Evolutionary conservation across 2,797 vertebrate species (phyloP).

Genomic region (Liparis tanakae): DNA sequence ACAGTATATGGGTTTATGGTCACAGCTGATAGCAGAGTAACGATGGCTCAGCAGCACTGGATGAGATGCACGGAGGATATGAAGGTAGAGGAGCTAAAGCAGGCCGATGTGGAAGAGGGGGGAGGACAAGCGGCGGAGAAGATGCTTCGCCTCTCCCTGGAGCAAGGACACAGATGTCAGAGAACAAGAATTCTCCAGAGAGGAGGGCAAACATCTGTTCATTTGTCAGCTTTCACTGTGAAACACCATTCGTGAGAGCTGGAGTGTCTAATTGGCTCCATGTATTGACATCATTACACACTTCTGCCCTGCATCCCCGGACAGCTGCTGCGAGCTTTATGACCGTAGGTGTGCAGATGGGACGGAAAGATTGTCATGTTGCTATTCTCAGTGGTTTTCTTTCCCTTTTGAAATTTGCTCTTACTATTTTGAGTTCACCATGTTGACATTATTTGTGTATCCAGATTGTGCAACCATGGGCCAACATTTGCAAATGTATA

Average conservation of each 20-base stretch:
- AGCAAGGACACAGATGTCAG: conserved; percentile 76
- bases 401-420: conserved; percentile 18
- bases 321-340: conserved; percentile 74
- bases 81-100: conserved; percentile 40
- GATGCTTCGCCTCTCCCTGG: conserved; percentile 57
- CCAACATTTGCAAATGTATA: not conserved
- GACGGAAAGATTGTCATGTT: conserved; percentile 29
- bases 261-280: conserved; percentile 58
- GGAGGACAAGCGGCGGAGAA: conserved; percentile 22
- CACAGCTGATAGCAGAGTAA: not conserved
- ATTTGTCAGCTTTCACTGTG: conserved; percentile 53
- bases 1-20: not conserved
- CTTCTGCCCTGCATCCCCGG: conserved; percentile 56
- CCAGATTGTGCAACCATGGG: conserved; percentile 6
- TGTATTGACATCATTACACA: conserved; percentile 53
- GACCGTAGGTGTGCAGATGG: conserved; percentile 64
- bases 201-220: conserved; percentile 61
- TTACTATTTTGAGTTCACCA: conserved; percentile 21
- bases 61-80: conserved; percentile 18
- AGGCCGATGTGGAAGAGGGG: conserved; percentile 20
- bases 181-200: conserved; percentile 68
- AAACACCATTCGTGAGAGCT: conserved; percentile 39
- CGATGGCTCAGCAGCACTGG: conserved; percentile 11
- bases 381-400: conserved; percentile 27
- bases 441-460: not conserved